Base-by-base conservation (phyloP, 1,140 invertebrate genomes). In the Bemisia tabaci region DNA sequence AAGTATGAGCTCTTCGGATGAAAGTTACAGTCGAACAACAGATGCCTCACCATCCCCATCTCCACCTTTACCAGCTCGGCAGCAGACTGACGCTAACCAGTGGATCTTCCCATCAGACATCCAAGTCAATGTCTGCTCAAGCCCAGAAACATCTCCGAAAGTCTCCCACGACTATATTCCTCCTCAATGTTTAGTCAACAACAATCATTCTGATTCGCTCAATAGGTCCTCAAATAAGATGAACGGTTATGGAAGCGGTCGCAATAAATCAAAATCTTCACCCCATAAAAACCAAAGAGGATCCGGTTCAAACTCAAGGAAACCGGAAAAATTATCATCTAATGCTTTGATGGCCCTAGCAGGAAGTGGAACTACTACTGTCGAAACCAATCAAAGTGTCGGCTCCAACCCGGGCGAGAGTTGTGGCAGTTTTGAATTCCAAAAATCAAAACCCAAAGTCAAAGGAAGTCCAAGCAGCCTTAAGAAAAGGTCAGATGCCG, bases 1-100 rank as follows among this genome's bases (percentile, higher is more conserved):
- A 1, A 88, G 86, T 72, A 83, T 89, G 60, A 89, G 87, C 74
- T 90, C 87, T 63, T 90, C 87, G 1, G 88, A 90, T 73, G 89
- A 91, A 74, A 89, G 87, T 74, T 90, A 88, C 73, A 88, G 86
- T 62, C 81, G 87, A 64, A 88, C 87, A 25, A 88, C 87, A 1
- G 85, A 87, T 71, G 83, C 84, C 12, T 81, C 83, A 1, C 83
- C 84, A 11, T 85, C 83, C 70, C 81, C 85, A 1, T 82, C 83
- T 1, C 79, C 80, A 12, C 76, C 80, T 1, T 74, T 82, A 23
- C 33, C 33, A 17, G 5, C 33, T 48, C 33, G 33, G 33, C 33
- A 48, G 17, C 62, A 58, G 12, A 66, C 33, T 22, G 66, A 71
- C 59, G 70, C 75, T 0, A 76, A 82, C 68, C 81, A 82, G 65